Base-by-base conservation (phyloP, 2,797 vertebrate species). In the Acropternis orthonyx region DNA sequence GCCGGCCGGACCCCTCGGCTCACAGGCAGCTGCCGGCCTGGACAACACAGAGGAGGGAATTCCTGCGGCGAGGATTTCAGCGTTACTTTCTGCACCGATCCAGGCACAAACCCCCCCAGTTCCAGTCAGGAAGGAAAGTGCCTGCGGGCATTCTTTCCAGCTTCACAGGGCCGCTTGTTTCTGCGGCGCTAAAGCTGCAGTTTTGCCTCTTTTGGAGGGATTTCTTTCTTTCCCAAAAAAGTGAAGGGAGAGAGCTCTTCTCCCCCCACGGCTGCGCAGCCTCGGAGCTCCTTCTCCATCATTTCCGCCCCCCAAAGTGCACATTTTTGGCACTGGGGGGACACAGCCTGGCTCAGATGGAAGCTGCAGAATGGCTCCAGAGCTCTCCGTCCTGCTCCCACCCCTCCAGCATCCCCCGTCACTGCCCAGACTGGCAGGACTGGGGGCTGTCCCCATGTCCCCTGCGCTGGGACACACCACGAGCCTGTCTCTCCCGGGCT, bases 401-500 rank as follows among this genome's bases (percentile, higher is more conserved):
- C 4, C 28, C 23, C 3, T 8, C 43, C 63, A 1, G 32, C 2
- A 2, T 14, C 22, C 32, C 13, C 18, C 15, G 4, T 7, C 21
- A 1, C 24, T 61, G 48, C 26, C 58, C 2, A 2, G 76, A 72
- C 26, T 52, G 5, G 3, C 44, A 51, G 69, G 30, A 8, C 0
- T 16, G 24, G 54, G 69, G 78, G 52, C 48, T 43, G 39, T 41
- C 68, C 59, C 63, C 22, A 5, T 2, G 1, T 13, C 36, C 32
- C 68, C 12, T 9, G 0, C 6, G 34, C 54, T 7, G 46, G 84
- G 41, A 7, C 77, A 34, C 27, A 1, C 83, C 34, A 1, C 14
- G 8, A 93, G 85, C 62, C 81, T 37, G 85, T 41, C 93, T 46
- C n/a, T 23, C 48, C 85, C 21, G 79, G 96, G 97, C 97, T 93